Conservation (phyloP, 1,140 invertebrate genomes). For the Trichonephila clavipes region DNA sequence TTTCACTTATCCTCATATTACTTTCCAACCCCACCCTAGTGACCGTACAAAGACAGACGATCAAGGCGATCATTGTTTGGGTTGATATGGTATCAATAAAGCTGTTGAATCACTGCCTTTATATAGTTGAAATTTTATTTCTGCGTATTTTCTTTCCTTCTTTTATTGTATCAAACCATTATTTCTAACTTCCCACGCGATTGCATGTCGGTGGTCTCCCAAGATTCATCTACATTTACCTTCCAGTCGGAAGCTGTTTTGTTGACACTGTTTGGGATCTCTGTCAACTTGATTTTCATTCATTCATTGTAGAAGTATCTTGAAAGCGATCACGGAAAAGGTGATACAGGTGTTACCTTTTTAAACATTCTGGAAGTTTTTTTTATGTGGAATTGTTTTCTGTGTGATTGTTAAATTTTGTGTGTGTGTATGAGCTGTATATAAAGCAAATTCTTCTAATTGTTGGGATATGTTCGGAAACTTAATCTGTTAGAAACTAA, state of each 20-base stretch:
- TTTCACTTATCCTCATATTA: slow-evolving; percentile 57
- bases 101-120: slow-evolving; percentile 14
- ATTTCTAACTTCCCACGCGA: slow-evolving; percentile 10
- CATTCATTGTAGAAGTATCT: neutral
- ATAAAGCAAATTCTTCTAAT: too few species aligned
- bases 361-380: too few species aligned
- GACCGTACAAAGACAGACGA: slow-evolving; percentile 21
- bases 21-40: slow-evolving; percentile 29
- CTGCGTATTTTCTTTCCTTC: neutral
- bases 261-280: neutral
- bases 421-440: too few species aligned
- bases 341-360: too few species aligned
- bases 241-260: neutral
- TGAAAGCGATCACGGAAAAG: neutral
- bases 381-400: too few species aligned
- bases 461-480: too few species aligned
- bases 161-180: neutral
- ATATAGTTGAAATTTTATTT: neutral
- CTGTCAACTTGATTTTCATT: neutral
- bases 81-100: slow-evolving; percentile 32
- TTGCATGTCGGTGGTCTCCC: neutral
- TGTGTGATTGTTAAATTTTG: too few species aligned
- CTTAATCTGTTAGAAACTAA: too few species aligned
- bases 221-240: neutral
- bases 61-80: slow-evolving; percentile 54